phyloP scores from a whole-genome alignment of 2,113 vertebrate species.

The Alces alces region DNA sequence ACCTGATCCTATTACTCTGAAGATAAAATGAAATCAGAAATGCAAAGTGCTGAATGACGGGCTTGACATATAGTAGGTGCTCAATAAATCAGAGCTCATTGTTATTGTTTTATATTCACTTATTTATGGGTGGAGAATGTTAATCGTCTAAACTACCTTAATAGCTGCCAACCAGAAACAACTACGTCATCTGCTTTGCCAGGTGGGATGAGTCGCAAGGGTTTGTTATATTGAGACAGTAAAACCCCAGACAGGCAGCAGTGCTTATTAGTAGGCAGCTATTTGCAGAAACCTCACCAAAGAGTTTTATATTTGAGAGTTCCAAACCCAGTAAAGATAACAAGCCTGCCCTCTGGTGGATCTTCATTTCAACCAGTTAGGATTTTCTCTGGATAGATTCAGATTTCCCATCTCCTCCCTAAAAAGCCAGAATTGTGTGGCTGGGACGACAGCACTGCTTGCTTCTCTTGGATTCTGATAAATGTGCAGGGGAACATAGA shows the following conservation, averaged over 20 bases:
- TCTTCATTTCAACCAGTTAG: fast-evolving
- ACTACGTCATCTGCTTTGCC: fast-evolving
- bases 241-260: background rate
- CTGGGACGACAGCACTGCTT: background rate
- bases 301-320: background rate
- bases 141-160: background rate
- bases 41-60: background rate
- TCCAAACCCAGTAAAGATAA: background rate
- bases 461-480: background rate
- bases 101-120: background rate
- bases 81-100: background rate
- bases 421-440: background rate
- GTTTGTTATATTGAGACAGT: background rate
- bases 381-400: background rate
- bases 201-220: background rate
- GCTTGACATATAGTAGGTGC: background rate
- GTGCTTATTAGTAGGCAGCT: background rate
- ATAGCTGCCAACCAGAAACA: background rate
- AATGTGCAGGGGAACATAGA: background rate
- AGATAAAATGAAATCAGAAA: background rate
- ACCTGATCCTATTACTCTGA: background rate
- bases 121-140: background rate
- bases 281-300: fast-evolving
- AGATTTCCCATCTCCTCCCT: background rate
- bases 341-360: slow-evolving; percentile 80